Evolutionary conservation across 1,140 invertebrate genomes (phyloP), one percentile per base, ranked within the genome.

Genomic region (Melitaea cinxia): DNA sequence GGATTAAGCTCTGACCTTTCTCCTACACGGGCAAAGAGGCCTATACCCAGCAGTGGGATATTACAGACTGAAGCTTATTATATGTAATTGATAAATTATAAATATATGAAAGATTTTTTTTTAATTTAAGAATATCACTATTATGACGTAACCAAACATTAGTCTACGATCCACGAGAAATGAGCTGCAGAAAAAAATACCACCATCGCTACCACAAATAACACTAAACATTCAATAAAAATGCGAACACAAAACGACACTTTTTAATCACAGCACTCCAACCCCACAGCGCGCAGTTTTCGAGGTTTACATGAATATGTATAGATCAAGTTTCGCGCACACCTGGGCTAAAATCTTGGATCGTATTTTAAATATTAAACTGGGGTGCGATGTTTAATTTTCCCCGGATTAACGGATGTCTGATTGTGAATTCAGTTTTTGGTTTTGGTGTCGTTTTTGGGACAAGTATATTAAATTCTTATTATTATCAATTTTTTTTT

Each of bases 341-440:
- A 75, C 73, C 73, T 75, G 73, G 67, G 23, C 26, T 67, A 30
- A 26, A 66, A 55, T 67, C 68, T 68, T 75, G 63, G 60, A 45
- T 63, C 59, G 62, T 58, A 70, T 73, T 70, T 73, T 73, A 73
- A 73, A 73, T 70, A 73, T 69, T 69, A 66, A 69, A 75, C 55
- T n/a, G 42, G 55, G 47, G 63, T 55, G 55, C 59, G 55, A 56
- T 64, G 66, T 68, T 68, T 68, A 68, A 68, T 68, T 68, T 68
- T 57, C 61, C 56, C 45, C 66, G 60, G 59, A 63, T 68, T 68
- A 68, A 68, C 59, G 66, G 45, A 50, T 68, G 55, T 68, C 66
- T 57, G 45, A 33, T 62, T 68, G 47, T 63, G 26, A 42, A 56
- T 62, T 64, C 60, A 59, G 54, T n/a, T 54, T 63, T 58, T 5